Conservation (phyloP, 92 coral and sea anemone species). For the Umimayanthus chanpuru region DNA sequence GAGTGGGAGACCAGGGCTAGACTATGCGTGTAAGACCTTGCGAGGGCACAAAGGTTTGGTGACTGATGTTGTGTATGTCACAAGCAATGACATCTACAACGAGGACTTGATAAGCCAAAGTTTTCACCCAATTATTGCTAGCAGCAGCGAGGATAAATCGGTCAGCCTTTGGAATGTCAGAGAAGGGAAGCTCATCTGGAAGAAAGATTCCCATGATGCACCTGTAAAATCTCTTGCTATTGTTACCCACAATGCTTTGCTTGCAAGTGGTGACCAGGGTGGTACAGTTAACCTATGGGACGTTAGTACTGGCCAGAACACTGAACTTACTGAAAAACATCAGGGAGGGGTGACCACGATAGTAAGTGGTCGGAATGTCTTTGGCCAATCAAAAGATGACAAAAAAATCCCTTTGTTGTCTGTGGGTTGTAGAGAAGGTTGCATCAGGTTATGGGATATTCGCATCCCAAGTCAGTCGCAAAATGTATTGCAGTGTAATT, state of each 20-base stretch:
- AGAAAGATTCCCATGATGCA: constrained; percentile 59
- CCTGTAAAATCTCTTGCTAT: constrained; percentile 68
- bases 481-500: constrained; percentile 58
- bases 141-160: constrained; percentile 70
- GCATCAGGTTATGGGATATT: constrained; percentile 71
- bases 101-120: constrained; percentile 66
- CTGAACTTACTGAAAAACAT: constrained; percentile 63
- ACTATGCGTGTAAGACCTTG: constrained; percentile 75
- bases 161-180: constrained; percentile 75
- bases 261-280: constrained; percentile 80
- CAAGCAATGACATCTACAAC: constrained; percentile 72
- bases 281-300: constrained; percentile 78
- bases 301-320: constrained; percentile 54
- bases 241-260: constrained; percentile 51
- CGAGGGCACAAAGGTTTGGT: constrained; percentile 76
- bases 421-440: constrained; percentile 75
- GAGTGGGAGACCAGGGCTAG: constrained; percentile 80
- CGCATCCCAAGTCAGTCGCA: constrained; percentile 56
- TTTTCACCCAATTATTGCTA: constrained; percentile 73
- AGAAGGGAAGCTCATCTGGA: constrained; percentile 76
- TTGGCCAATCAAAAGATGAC: constrained; percentile 47
- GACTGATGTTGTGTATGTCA: constrained; percentile 68
- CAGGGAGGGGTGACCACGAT: constrained; percentile 59
- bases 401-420: constrained; percentile 25
- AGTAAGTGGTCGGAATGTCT: constrained; percentile 49